A percentile compares a stretch with the other conserved stretches of the same genome.
Evolutionary conservation across 1,140 invertebrate genomes (phyloP).

Genomic region (Megalopta genalis): DNA sequence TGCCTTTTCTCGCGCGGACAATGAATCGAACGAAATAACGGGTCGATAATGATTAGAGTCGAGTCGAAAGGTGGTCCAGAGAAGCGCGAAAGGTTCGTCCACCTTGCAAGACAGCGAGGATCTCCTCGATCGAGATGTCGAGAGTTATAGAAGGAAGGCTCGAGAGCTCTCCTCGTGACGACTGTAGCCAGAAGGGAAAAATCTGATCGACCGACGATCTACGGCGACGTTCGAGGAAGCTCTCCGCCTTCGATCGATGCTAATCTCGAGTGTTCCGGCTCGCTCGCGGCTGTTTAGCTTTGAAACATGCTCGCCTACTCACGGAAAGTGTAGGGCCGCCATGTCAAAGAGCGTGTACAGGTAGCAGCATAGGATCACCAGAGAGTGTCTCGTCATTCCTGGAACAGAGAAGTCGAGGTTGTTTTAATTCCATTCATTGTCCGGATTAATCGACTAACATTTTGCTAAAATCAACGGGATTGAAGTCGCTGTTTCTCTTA

Average conservation of each 20-base stretch:
- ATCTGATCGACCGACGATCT: background rate
- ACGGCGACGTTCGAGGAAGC: background rate
- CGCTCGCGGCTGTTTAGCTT: constrained; percentile 17
- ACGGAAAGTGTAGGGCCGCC: constrained; percentile 77
- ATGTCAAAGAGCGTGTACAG: constrained; percentile 77
- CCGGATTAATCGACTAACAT: no score
- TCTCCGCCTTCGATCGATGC: constrained; percentile 23
- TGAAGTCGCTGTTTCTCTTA: no score
- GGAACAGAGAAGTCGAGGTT: constrained; percentile 38
- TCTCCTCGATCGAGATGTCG: constrained; percentile 25
- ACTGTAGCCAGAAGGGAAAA: background rate
- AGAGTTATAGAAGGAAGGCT: background rate
- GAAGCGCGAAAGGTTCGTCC: constrained; percentile 10
- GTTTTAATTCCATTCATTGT: no score
- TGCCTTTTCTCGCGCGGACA: no score
- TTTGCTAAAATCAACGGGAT: no score
- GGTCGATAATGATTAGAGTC: background rate
- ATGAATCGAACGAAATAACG: no score
- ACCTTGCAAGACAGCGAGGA: constrained; percentile 21
- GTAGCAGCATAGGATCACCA: constrained; percentile 78
- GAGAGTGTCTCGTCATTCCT: constrained; percentile 79
- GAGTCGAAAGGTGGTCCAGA: background rate
- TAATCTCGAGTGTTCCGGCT: constrained; percentile 12
- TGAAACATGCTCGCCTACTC: constrained; percentile 66
- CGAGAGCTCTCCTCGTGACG: constrained; percentile 12